Evolutionary conservation across 2,888 invertebrate genomes (phyloP), one percentile per base, ranked within the genome.

Genomic region (Nomada lathburiana): DNA sequence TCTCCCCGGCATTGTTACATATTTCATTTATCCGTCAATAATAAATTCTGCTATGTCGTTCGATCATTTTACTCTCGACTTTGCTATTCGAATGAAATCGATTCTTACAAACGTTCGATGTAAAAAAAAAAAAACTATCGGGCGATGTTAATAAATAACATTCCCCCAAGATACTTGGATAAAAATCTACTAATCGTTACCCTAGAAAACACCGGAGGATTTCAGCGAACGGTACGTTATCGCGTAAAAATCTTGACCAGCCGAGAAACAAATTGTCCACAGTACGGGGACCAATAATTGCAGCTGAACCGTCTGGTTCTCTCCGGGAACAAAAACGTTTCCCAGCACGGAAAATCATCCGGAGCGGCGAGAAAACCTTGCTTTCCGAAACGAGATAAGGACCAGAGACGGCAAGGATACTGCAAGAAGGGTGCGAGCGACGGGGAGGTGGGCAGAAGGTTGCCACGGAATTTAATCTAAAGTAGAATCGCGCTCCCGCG

Each of bases 391-490:
- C 83, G 87, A 85, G 87, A 81, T 85, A 77, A 83, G 62, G 55
- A 62, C 57, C 60, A 26, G 67, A 55, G 67, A 50, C 47, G 64
- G 73, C n/a, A 18, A 44, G 69, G 55, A 68, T 4, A 42, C 20
- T 26, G 20, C 36, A 7, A 11, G 13, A 59, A 67, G 52, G 65
- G 64, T 60, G 72, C n/a, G 13, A 36, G 18, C 36, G 52, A 63
- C 36, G 60, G 65, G n/a, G n/a, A n/a, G n/a, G 65, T 42, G 11
- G 36, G 50, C 18, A 29, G 60, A 36, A 50, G 69, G 77, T 86
- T 89, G 87, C 86, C 89, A 89, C 84, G 90, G 92, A 92, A 91
- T 92, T 92, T 92, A 92, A 92, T 92, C 91, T 92, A 90, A 90
- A 92, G 91, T 91, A 90, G 90, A 90, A 90, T 91, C 88, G 83